phyloP scores from a whole-genome alignment of 2,113 vertebrate genomes.

The Dascyllus trimaculatus region DNA sequence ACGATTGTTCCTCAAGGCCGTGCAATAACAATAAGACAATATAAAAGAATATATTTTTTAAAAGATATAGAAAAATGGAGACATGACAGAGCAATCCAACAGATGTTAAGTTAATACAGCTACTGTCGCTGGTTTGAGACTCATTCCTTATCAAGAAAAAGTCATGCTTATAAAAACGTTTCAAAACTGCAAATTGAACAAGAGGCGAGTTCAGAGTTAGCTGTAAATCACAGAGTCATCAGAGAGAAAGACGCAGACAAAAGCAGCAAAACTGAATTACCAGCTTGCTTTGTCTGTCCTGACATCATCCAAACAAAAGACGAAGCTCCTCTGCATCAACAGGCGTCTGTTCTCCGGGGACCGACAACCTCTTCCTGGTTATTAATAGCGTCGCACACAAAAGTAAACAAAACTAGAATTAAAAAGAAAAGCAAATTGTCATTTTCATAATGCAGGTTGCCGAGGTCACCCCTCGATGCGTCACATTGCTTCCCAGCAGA shows the following conservation, averaged over 20 bases:
- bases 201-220: neutral
- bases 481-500: slow-evolving; percentile 52
- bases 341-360: slow-evolving; percentile 3
- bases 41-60: too few relatives aligned
- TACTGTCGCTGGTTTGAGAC: neutral
- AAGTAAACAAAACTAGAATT: slow-evolving; percentile 45
- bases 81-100: neutral
- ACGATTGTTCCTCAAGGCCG: too few relatives aligned
- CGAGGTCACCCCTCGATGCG: slow-evolving; percentile 54
- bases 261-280: neutral
- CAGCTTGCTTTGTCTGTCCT: slow-evolving; percentile 1
- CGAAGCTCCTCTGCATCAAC: slow-evolving; percentile 5
- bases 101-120: neutral
- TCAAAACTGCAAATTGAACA: neutral
- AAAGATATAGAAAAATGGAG: neutral
- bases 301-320: slow-evolving; percentile 3
- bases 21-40: too few relatives aligned
- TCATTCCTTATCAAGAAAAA: neutral
- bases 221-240: neutral
- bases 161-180: neutral
- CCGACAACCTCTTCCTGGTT: slow-evolving; percentile 9
- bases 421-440: slow-evolving; percentile 41
- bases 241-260: neutral
- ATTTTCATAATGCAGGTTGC: slow-evolving; percentile 52
- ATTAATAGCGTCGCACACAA: slow-evolving; percentile 23